Percentiles rank a stretch among this genome's conserved stretches.
These are phyloP conservation scores for Microcebus murinus DNA, from an alignment of 2,113 vertebrate species.

Conservation along the genomic window DNA sequence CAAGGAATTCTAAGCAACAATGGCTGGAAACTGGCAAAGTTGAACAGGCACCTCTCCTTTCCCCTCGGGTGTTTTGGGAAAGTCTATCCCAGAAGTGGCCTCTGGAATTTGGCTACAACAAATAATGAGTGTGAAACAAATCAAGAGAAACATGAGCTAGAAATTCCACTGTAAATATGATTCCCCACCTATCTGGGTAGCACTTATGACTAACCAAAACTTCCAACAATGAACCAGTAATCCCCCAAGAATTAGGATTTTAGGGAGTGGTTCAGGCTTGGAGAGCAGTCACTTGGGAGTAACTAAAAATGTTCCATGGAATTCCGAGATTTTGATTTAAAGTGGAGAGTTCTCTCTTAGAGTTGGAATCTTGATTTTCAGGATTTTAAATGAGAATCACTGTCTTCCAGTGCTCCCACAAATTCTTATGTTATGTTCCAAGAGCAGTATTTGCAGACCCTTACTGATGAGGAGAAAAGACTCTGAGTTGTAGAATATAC, in stretches of 20 bases:
- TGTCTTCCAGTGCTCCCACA: background rate
- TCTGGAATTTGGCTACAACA: slow-evolving; percentile 46
- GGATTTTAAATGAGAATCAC: background rate
- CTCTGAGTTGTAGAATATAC: background rate
- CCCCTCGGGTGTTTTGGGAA: slow-evolving; percentile 39
- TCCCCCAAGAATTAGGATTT: slow-evolving; percentile 65
- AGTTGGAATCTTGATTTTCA: slow-evolving; percentile 22
- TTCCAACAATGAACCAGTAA: slow-evolving; percentile 73
- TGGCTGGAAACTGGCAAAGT: slow-evolving; percentile 54
- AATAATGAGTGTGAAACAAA: slow-evolving; percentile 10
- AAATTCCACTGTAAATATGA: slow-evolving; percentile 64
- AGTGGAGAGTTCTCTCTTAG: background rate
- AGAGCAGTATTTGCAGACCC: background rate
- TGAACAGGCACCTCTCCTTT: slow-evolving; percentile 18
- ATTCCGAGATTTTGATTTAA: slow-evolving; percentile 36
- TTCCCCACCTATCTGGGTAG: background rate
- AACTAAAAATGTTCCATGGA: slow-evolving; percentile 40
- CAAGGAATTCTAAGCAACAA: slow-evolving; percentile 50
- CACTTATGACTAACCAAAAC: background rate
- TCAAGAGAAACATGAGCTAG: slow-evolving; percentile 32
- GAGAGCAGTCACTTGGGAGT: slow-evolving; percentile 41
- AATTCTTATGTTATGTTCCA: background rate
- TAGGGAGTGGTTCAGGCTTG: slow-evolving; percentile 73
- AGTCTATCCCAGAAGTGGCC: slow-evolving; percentile 1
- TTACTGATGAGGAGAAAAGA: background rate